These are phyloP conservation scores for Ectemnius continuus DNA, from an alignment of 2,888 invertebrate genomes.

Conservation along the genomic window DNA sequence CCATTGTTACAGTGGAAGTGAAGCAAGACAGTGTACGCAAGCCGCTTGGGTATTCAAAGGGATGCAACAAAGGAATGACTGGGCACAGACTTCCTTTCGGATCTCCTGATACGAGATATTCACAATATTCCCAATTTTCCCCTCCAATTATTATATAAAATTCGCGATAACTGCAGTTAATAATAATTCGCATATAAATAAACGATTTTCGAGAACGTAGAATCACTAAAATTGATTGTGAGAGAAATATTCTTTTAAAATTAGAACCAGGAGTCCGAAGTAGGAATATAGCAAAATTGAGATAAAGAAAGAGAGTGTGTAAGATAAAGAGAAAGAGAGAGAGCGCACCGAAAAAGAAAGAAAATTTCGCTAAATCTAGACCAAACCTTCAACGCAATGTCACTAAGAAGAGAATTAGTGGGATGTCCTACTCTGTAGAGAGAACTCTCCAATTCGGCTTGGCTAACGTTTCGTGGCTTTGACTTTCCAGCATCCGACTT, in stretches of 20 bases:
- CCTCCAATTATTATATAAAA: too few species aligned
- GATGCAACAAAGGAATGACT: conserved; percentile 1
- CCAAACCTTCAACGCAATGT: conserved; percentile 77
- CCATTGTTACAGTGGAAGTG: not conserved
- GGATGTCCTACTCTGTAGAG: conserved; percentile 86
- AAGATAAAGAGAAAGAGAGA: conserved; percentile 3
- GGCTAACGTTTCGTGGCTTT: conserved; percentile 83
- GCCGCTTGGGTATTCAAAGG: not conserved
- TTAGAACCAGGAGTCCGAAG: conserved; percentile 1
- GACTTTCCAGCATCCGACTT: conserved; percentile 61
- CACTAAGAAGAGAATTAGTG: conserved; percentile 78
- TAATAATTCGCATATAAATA: too few species aligned
- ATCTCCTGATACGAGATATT: too few species aligned
- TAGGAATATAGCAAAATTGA: conserved; percentile 3
- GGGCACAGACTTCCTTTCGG: conserved; percentile 8
- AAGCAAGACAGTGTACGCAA: not conserved
- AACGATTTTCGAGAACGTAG: too few species aligned
- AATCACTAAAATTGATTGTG: too few species aligned
- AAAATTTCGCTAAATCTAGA: conserved; percentile 73
- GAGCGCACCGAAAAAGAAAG: conserved; percentile 52
- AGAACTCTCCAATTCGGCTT: conserved; percentile 93
- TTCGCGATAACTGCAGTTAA: too few species aligned
- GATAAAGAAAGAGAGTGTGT: conserved; percentile 1
- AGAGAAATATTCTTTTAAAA: too few species aligned
- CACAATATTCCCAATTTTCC: too few species aligned